Conservation (phyloP, 2,113 vertebrate genomes). For the Ciconia stormi region DNA sequence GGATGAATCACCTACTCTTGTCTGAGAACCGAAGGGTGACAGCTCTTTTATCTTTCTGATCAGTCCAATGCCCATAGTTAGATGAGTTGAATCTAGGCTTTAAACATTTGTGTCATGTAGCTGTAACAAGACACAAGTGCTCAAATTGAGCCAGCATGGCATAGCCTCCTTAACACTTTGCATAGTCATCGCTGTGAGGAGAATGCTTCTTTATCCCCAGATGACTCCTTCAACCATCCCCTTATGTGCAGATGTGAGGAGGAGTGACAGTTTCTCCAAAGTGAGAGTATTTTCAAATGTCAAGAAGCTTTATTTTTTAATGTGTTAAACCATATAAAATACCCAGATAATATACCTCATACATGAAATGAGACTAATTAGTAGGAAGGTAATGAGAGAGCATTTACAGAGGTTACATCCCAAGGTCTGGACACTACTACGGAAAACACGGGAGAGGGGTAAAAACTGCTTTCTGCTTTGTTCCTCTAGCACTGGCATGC, state of each 20-base stretch:
- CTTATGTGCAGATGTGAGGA: neutral
- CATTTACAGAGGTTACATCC: slow-evolving; percentile 10
- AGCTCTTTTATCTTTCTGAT: neutral
- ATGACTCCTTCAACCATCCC: neutral
- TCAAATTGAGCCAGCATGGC: neutral
- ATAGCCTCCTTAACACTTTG: neutral
- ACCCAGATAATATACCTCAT: neutral
- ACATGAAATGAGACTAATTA: slow-evolving; percentile 37
- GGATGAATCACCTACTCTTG: neutral
- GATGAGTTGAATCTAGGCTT: neutral
- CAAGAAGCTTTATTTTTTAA: slow-evolving; percentile 30
- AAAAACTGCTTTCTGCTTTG: neutral
- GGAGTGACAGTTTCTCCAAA: slow-evolving; percentile 8
- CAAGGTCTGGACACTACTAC: neutral
- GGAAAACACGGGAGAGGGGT: neutral
- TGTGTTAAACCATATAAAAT: neutral
- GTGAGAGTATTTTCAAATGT: slow-evolving; percentile 28
- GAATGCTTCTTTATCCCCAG: neutral
- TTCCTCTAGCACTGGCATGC: neutral
- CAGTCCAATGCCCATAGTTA: neutral
- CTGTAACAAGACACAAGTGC: neutral
- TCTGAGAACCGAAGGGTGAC: neutral
- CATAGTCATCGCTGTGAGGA: neutral
- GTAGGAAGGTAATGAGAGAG: slow-evolving; percentile 19
- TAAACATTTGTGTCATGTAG: neutral